Base-by-base conservation (phyloP, 2,797 vertebrate genomes). In the Mormyrus proboscirostris region DNA sequence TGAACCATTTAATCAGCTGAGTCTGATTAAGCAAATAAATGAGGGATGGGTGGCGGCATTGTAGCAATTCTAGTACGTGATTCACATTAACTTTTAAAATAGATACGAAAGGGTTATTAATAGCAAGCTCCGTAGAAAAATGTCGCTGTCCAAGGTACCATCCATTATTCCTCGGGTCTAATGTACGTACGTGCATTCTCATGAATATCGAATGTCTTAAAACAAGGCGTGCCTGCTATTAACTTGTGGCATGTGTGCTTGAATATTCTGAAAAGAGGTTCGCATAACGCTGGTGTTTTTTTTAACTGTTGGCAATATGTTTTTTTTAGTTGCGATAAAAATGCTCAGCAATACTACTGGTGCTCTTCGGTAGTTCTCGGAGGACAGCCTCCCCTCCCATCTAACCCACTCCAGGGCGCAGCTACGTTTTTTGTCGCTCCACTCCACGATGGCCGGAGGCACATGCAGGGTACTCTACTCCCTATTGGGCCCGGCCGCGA, bases 121-220 rank as follows among this genome's bases (percentile, higher is more conserved):
- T 33, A 65, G n/a, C 69, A 51, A 44, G 44, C 82, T 50, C n/a
- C 53, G 93, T 47, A 47, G 79, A 49, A 41, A 44, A n/a, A n/a
- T 33, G 62, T 82, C 88, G n/a, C 95, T 95, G 94, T 95, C 95
- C 95, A 91, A 94, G 94, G 95, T 96, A 91, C 95, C 44, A 83
- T 47, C 16, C 33, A 14, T 49, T 44, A 69, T 19, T 51, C 59
- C 50, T 3, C 9, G 16, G 38, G 41, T 86, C 8, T 49, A 44
- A 49, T 49, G 44, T 83, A 82, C 41, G 19, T 41, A 49, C 41
- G 19, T 0, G 79, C 38, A 22, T 83, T 49, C 3, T 49, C 19
- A 49, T 83, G 41, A 49, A 83, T 44, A 47, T 9, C 14, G 38
- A 47, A 73, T 38, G 10, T 33, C 22, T 73, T 73, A 73, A 33